These are phyloP conservation scores for Redunca redunca DNA, from an alignment of 2,113 vertebrate genomes.

Conservation along the genomic window DNA sequence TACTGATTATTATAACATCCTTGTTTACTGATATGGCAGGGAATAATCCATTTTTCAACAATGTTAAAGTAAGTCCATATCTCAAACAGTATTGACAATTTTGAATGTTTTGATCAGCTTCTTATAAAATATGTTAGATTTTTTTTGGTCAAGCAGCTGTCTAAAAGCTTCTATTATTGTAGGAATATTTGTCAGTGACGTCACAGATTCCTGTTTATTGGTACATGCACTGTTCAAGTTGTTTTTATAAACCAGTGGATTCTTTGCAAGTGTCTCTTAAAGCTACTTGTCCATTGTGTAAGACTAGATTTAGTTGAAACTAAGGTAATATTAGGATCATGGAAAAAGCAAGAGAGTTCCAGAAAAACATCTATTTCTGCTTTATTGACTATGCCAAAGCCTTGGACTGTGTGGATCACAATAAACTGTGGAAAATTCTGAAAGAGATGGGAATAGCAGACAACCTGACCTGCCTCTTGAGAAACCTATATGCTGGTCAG, in stretches of 20 bases:
- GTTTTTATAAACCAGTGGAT: not conserved
- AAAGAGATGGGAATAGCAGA: too few relatives aligned
- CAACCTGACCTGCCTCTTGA: too few relatives aligned
- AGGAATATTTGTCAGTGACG: not conserved
- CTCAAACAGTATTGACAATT: not conserved
- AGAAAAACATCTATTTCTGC: too few relatives aligned
- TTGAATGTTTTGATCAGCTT: not conserved
- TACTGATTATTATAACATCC: not conserved
- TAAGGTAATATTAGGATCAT: not conserved
- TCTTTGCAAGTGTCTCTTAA: not conserved
- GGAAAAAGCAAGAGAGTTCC: too few relatives aligned
- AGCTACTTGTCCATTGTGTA: not conserved
- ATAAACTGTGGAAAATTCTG: too few relatives aligned
- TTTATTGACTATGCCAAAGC: too few relatives aligned
- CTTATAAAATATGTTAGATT: not conserved
- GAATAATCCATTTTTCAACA: not conserved
- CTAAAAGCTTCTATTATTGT: not conserved
- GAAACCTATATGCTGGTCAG: too few relatives aligned
- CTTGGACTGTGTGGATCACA: too few relatives aligned
- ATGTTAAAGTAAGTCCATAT: not conserved
- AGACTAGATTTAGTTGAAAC: not conserved
- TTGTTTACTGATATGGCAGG: not conserved
- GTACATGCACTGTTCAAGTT: not conserved
- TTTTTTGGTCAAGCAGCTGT: not conserved
- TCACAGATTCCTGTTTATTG: not conserved